Percentiles rank a stretch among this genome's conserved stretches.
Conservation (phyloP, 2,797 vertebrate species). For the Psittacula derbiana region DNA sequence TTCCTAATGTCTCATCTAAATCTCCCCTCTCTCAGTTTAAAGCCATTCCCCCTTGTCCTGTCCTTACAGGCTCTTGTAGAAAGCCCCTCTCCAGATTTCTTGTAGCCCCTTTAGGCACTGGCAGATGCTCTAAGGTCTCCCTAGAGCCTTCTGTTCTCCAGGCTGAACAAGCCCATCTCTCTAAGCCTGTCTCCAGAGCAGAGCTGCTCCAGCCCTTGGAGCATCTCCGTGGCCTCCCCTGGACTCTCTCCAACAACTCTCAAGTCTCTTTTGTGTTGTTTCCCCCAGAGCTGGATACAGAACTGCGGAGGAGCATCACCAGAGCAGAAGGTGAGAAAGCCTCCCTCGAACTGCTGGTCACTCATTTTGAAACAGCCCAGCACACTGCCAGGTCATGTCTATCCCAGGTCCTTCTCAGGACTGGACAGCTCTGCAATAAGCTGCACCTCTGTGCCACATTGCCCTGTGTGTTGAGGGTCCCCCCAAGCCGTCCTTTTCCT, state of each 20-base stretch:
- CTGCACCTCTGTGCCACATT: not conserved
- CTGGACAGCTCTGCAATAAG: not conserved
- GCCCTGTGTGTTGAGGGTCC: not conserved
- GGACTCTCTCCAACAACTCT: not conserved
- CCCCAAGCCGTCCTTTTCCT: not conserved
- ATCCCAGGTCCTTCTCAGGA: not conserved
- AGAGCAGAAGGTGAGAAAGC: not conserved
- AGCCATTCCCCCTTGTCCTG: too few species aligned
- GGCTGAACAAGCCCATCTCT: not conserved
- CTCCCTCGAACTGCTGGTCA: not conserved
- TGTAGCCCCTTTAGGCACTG: not conserved
- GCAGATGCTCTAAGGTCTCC: not conserved
- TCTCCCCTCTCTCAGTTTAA: too few species aligned
- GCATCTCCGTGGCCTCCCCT: not conserved
- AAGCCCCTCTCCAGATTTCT: not conserved
- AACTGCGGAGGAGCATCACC: not conserved
- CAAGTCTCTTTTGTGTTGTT: not conserved
- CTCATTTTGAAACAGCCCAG: not conserved
- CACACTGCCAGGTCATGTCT: not conserved
- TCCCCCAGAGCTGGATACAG: too few species aligned
- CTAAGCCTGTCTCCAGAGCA: not conserved
- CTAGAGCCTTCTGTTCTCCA: not conserved
- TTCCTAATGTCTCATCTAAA: too few species aligned
- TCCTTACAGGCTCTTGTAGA: too few species aligned
- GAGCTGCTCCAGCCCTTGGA: not conserved